Conservation (phyloP, 2,888 invertebrate genomes). For the Dysmachus trigonus region DNA sequence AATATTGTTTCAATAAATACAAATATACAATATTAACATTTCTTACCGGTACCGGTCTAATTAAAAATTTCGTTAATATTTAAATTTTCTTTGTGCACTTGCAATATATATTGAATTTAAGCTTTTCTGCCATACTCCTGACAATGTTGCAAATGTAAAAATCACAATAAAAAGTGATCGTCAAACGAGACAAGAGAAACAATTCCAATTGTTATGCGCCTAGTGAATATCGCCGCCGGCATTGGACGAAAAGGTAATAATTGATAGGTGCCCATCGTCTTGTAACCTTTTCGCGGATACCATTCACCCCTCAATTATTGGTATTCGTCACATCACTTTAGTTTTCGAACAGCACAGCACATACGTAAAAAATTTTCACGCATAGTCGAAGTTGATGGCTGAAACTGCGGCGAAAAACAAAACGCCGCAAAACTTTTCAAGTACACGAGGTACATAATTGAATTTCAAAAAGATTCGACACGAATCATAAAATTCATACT, state of each 20-base stretch:
- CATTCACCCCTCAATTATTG: slow-evolving; percentile 2
- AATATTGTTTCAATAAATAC: too few species aligned
- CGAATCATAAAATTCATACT: not conserved
- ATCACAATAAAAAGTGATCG: not conserved
- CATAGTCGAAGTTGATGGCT: not conserved
- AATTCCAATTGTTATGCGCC: not conserved
- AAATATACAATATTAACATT: too few species aligned
- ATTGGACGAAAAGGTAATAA: not conserved
- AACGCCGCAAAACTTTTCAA: not conserved
- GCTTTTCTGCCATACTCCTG: not conserved
- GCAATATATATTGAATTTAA: not conserved
- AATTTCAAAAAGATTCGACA: not conserved
- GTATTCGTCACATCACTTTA: slow-evolving; percentile 15
- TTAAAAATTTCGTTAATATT: not conserved
- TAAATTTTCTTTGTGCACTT: not conserved
- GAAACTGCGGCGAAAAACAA: not conserved
- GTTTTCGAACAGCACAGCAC: not conserved
- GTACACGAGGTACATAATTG: not conserved
- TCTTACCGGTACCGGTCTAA: too few species aligned
- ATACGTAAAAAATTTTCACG: not conserved
- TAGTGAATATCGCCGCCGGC: not conserved
- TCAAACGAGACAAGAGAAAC: not conserved
- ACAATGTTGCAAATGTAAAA: not conserved
- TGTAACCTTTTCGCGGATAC: not conserved
- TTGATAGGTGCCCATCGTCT: slow-evolving; percentile 6